Percentiles rank a stretch among this genome's conserved stretches.
phyloP scores from a whole-genome alignment of 2,797 vertebrate genomes.

The Alfaro cultratus region DNA sequence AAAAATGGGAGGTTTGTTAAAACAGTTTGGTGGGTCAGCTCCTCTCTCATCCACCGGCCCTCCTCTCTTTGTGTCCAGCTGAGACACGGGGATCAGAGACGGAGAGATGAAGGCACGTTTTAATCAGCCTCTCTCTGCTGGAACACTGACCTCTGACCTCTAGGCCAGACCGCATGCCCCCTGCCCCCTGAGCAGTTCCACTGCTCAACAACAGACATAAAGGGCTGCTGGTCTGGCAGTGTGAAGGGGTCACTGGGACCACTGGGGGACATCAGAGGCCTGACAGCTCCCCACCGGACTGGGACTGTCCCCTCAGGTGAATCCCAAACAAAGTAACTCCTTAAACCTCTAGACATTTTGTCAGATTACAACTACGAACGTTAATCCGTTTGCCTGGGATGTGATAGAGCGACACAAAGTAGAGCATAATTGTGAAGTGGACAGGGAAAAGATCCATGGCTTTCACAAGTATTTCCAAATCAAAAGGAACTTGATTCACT shows the following conservation, averaged over 20 bases:
- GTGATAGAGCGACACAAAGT: neutral
- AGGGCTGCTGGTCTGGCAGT: constrained; percentile 18
- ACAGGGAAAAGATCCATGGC: neutral
- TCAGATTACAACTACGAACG: neutral
- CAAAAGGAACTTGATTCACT: neutral
- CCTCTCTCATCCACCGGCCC: neutral
- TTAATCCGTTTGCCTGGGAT: neutral
- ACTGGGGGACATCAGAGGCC: constrained; percentile 26
- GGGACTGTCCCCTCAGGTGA: constrained; percentile 50
- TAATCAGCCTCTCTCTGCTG: constrained; percentile 58
- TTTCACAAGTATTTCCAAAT: neutral
- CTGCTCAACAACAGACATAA: constrained; percentile 38
- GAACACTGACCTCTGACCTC: constrained; percentile 54
- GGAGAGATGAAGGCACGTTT: constrained; percentile 48
- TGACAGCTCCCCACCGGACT: constrained; percentile 23
- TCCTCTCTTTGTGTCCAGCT: constrained; percentile 58
- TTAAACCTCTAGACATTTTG: neutral
- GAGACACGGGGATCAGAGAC: constrained; percentile 63
- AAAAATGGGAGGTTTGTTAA: neutral
- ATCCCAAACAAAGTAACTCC: neutral
- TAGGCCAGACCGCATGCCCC: constrained; percentile 34
- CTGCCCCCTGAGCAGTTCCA: constrained; percentile 48
- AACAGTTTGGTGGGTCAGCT: neutral
- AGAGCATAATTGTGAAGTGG: neutral
- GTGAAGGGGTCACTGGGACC: constrained; percentile 24